Evolutionary conservation across 2,888 invertebrate species (phyloP), one percentile per base, ranked within the genome.

Genomic region (Harpalus rubripes): DNA sequence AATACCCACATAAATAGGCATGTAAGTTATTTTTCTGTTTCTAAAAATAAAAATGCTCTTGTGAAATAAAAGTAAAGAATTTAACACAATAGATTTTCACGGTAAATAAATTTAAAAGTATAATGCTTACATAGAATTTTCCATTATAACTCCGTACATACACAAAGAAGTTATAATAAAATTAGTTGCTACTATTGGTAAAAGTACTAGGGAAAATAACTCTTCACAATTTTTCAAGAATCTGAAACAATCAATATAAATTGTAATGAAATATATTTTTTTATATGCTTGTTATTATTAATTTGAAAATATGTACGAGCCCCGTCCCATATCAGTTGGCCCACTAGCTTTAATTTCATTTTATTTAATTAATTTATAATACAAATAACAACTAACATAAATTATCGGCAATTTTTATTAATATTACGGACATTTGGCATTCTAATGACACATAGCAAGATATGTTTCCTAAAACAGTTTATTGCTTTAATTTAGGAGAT

Each of bases 71-170:
- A 41, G n/a, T 12, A 65, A 15, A 59, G 12, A 59, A 56, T n/a
- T 18, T 15, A 6, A 8, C 3, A 59, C 15, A 59, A 12, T 32
- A 15, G 44, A 81, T 39, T 26, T 6, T 2, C 39, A 32, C 0
- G 32, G 6, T n/a, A 41, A 74, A 7, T 74, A 4, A 12, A 7
- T 10, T 72, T 7, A 16, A 15, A 12, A 44, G 32, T 32, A 18
- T n/a, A 5, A 8, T 56, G 26, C 56, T n/a, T 65, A 74, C 82
- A 82, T 15, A 7, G 41, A 6, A 2, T 82, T 18, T 72, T 82
- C 82, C 72, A 82, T 82, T 10, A 74, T 56, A 10, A 26, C 56
- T 8, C 44, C 82, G 41, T 72, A 82, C 72, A 82, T 68, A 4
- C 56, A 22, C 26, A 82, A 10, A 8, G 82, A 16, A 16, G 18